These are phyloP conservation scores for Trissoscelio sp. DNA, from an alignment of 2,888 invertebrate genomes.

Conservation along the genomic window DNA sequence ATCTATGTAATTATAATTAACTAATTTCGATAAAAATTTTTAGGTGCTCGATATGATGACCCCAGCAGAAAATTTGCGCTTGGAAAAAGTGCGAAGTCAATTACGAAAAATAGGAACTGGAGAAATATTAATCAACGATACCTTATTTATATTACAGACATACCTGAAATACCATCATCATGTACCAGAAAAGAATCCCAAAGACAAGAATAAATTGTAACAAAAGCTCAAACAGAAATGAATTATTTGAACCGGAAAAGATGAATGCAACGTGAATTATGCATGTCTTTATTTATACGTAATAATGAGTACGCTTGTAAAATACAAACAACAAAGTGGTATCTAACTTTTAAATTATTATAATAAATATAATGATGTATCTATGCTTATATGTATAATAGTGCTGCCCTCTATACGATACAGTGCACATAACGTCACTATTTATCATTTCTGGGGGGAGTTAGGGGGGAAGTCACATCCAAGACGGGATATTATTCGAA, in stretches of 20 bases:
- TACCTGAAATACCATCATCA: too few relatives aligned
- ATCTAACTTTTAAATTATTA: conserved; percentile 83
- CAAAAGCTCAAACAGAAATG: background rate
- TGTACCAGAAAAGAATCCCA: too few relatives aligned
- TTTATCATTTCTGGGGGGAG: conserved; percentile 62
- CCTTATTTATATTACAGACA: too few relatives aligned
- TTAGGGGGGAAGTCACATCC: conserved; percentile 75
- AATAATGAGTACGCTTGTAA: conserved; percentile 83
- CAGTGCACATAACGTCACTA: conserved; percentile 80
- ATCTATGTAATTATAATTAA: too few relatives aligned
- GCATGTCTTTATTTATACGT: conserved; percentile 82
- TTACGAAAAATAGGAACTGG: too few relatives aligned
- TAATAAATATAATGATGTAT: conserved; percentile 83
- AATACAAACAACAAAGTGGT: conserved; percentile 83
- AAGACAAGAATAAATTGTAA: background rate
- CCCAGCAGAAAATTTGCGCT: too few relatives aligned
- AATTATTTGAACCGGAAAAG: too few relatives aligned
- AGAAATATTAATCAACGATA: too few relatives aligned
- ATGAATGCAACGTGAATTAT: conserved; percentile 75
- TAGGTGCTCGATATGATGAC: too few relatives aligned
- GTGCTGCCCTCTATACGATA: conserved; percentile 81
- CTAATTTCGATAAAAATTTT: too few relatives aligned
- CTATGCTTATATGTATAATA: conserved; percentile 79
- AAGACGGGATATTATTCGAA: conserved; percentile 65
- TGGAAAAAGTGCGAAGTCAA: too few relatives aligned